Conservation (phyloP, 53 echinoderm and acorn worm species). For the Holothuria scabra region DNA sequence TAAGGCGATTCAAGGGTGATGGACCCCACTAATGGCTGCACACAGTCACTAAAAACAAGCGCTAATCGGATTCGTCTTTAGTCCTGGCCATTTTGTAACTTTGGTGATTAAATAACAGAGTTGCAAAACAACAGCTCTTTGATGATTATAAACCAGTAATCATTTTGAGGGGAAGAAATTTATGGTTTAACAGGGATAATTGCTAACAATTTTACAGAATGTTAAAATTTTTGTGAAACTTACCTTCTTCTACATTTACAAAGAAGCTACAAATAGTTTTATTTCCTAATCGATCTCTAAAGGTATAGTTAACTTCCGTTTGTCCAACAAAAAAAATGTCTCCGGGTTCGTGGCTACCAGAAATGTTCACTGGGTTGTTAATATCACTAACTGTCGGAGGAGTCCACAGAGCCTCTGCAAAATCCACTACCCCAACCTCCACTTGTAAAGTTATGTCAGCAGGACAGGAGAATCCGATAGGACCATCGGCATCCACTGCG, state of each 20-base stretch:
- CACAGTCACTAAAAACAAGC: too few species aligned
- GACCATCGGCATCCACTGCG: conserved; percentile 30
- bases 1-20: too few species aligned
- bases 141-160: too few species aligned
- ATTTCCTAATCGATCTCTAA: not conserved
- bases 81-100: too few species aligned
- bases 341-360: not conserved
- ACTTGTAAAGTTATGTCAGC: not conserved
- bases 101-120: too few species aligned
- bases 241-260: conserved; percentile 6
- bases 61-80: too few species aligned
- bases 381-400: conserved; percentile 60
- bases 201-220: too few species aligned
- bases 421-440: not conserved
- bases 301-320: conserved; percentile 8
- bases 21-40: too few species aligned
- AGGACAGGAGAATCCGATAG: not conserved
- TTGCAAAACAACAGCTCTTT: too few species aligned
- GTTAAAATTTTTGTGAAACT: not conserved
- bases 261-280: not conserved
- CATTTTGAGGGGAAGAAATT: too few species aligned
- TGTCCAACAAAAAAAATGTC: not conserved
- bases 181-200: too few species aligned
- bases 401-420: conserved; percentile 31
- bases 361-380: conserved; percentile 5